Conservation (phyloP, 1,140 invertebrate genomes). For the Trichoplusia ni region DNA sequence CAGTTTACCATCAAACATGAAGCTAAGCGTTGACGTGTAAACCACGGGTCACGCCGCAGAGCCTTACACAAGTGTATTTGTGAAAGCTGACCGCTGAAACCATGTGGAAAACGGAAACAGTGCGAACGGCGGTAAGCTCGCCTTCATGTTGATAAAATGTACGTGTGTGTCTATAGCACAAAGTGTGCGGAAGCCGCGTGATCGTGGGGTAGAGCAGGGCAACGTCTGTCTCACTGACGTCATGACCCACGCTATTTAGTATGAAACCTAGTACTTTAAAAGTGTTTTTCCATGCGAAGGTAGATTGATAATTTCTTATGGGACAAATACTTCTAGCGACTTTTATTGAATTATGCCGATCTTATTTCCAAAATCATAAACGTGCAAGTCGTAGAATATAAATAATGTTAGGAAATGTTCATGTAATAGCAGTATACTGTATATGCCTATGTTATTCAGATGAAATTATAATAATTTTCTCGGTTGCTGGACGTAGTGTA, state of each 20-base stretch:
- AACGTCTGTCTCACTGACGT: conserved; percentile 29
- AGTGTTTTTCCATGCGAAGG: no score
- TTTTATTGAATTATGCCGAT: no score
- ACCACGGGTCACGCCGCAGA: conserved; percentile 3
- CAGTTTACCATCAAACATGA: not conserved
- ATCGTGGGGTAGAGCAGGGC: conserved; percentile 16
- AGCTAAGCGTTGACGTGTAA: not conserved
- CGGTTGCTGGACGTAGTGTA: not conserved
- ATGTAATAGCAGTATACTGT: no score
- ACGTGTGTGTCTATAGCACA: conserved; percentile 4
- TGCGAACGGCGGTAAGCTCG: not conserved
- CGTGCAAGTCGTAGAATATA: no score
- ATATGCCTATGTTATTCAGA: no score
- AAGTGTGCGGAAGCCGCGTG: conserved; percentile 32
- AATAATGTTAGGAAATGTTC: no score
- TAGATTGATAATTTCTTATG: no score
- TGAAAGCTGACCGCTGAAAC: conserved; percentile 31
- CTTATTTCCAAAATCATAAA: no score
- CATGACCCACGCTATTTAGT: conserved; percentile 20
- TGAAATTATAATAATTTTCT: not conserved
- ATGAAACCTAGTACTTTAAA: no score
- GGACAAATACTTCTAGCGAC: no score
- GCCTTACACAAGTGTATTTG: conserved; percentile 3
- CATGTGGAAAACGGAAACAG: conserved; percentile 31
- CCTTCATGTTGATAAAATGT: not conserved